Percentiles rank a stretch among this genome's conserved stretches.
Evolutionary conservation across 2,888 invertebrate genomes (phyloP).

Genomic region (Lasioglossum morio): DNA sequence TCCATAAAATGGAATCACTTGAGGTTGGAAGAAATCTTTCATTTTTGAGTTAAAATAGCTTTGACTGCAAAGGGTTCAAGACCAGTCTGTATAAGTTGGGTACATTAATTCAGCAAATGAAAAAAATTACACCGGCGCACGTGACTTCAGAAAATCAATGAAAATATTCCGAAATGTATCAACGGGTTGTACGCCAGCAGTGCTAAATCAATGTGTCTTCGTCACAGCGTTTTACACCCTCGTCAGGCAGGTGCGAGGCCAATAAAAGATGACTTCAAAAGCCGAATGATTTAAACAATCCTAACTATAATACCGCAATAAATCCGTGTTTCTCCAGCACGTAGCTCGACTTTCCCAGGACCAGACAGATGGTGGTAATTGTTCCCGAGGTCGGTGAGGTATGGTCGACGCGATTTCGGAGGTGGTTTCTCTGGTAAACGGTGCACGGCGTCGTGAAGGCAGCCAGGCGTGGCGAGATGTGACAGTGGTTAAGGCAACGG

Average conservation of each 20-base stretch:
- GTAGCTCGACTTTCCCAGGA: background rate
- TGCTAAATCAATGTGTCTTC: background rate
- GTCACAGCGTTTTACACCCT: background rate
- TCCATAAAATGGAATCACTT: too few species aligned
- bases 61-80: too few species aligned
- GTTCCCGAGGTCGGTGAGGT: background rate
- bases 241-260: background rate
- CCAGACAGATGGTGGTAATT: background rate
- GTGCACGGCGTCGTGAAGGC: background rate
- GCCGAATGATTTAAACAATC: background rate
- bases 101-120: background rate
- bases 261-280: background rate
- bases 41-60: too few species aligned
- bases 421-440: conserved; percentile 5
- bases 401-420: background rate
- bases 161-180: background rate
- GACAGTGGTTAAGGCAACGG: background rate
- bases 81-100: too few species aligned
- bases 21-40: too few species aligned
- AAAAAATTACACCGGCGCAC: background rate
- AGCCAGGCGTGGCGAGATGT: background rate
- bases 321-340: background rate
- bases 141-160: background rate
- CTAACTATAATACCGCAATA: background rate
- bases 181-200: background rate